Evolutionary conservation across 2,888 invertebrate species (phyloP), one percentile per base, ranked within the genome.

Genomic region (Chloroclystis v-ata): DNA sequence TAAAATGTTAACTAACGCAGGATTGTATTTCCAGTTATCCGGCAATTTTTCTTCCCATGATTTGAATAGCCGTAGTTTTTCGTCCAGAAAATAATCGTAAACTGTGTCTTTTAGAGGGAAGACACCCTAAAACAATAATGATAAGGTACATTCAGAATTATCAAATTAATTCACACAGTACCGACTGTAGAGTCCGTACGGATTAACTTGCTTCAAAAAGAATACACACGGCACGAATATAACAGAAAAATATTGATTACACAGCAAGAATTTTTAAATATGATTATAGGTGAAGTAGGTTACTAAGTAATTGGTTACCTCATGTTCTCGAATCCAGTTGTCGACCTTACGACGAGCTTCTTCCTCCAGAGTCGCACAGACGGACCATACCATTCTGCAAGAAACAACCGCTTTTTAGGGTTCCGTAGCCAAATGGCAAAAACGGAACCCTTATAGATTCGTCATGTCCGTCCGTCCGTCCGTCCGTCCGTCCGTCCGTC

Each of bases 21-120:
- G 75, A 47, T 92, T 91, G 64, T 89, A 95, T 75, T 89, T 91
- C 96, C 96, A 96, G 46, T 89, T 89, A 41, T 90, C 90, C 0
- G 92, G 91, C 55, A 97, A 82, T 70, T 91, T 92, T 46, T 93
- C 93, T 60, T 95, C 95, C 96, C 97, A 97, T 11, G 92, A 90
- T 39, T 90, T 82, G 80, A 95, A 94, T 48, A 89, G 83, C 20
- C 91, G 89, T 53, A 92, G 89, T 51, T 91, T 85, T 28, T 91
- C 90, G 65, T 97, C 95, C n/a, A 97, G 94, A 71, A 89, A 95
- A 78, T 97, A 97, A 75, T 97, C 97, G 75, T 95, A 97, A 6
- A 97, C 91, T 0, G 95, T 95, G 69, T 96, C 96, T 67, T 94
- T 94, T 33, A 96, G 89, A 0, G 97, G 97, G 82, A 95, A 96